Evolutionary conservation across 2,888 invertebrate genomes (phyloP).

Genomic region (Pandemis cinnamomeana): DNA sequence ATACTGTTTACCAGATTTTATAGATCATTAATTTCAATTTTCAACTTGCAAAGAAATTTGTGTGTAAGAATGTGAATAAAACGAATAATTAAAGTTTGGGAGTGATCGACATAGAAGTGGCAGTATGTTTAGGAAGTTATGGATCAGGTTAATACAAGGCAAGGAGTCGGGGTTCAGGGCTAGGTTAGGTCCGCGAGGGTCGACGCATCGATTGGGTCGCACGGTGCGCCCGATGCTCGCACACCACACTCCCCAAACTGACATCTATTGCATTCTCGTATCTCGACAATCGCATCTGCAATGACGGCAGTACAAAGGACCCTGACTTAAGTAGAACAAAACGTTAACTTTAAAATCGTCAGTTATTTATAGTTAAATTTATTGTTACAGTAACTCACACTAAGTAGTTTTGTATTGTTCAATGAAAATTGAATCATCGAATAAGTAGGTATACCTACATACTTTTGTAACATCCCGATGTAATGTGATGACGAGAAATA

Average conservation of each 20-base stretch:
- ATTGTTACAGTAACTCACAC: too few species aligned
- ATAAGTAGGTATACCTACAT: too few species aligned
- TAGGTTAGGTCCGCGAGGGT: constrained; percentile 63
- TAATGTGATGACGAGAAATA: too few species aligned
- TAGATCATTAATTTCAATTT: neutral
- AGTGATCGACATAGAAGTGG: neutral
- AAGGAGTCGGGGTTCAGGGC: constrained; percentile 49
- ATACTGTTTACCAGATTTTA: neutral
- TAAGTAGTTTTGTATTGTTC: too few species aligned
- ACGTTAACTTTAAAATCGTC: neutral
- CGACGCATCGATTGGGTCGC: constrained; percentile 68
- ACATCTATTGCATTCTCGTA: neutral
- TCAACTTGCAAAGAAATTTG: neutral
- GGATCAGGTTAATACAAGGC: constrained; percentile 4
- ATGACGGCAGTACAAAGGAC: neutral
- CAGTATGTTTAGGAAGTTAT: neutral
- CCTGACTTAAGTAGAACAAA: neutral
- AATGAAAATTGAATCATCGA: too few species aligned
- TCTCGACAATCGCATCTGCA: neutral
- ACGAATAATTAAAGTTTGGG: neutral
- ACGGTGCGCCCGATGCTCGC: constrained; percentile 40
- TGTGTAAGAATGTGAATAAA: neutral
- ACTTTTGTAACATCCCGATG: too few species aligned
- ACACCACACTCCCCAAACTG: neutral
- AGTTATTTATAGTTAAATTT: too few species aligned